Evolutionary conservation across 2,888 invertebrate species (phyloP).

Genomic region (Diogma glabrata): DNA sequence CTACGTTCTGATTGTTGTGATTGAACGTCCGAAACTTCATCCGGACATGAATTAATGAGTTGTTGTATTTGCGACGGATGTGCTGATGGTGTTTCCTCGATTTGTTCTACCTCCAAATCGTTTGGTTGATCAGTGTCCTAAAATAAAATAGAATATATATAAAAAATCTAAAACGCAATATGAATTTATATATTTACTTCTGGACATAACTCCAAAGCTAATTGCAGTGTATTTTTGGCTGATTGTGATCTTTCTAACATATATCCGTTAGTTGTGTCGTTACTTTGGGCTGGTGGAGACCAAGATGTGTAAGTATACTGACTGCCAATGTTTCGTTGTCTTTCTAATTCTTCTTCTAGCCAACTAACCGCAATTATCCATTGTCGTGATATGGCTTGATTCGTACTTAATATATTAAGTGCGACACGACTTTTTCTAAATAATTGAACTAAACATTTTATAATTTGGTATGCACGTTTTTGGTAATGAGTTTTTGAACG

Average conservation of each 20-base stretch:
- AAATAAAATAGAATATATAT: constrained; percentile 13
- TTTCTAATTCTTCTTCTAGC: constrained; percentile 89
- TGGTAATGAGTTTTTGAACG: constrained; percentile 91
- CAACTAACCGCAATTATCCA: constrained; percentile 86
- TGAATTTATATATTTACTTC: constrained; percentile 40
- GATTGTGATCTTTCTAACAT: constrained; percentile 90
- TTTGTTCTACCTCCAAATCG: constrained; percentile 34
- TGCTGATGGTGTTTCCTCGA: constrained; percentile 26
- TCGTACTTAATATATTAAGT: constrained; percentile 64
- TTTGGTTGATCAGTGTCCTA: constrained; percentile 36
- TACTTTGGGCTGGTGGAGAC: constrained; percentile 90
- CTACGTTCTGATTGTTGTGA: constrained; percentile 2
- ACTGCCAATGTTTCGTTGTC: constrained; percentile 44
- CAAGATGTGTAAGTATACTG: constrained; percentile 80
- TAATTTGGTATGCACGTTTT: constrained; percentile 93
- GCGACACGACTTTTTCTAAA: constrained; percentile 78
- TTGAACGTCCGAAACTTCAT: background rate
- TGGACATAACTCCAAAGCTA: constrained; percentile 64
- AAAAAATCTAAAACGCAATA: background rate
- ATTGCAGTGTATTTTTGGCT: constrained; percentile 75
- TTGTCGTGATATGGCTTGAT: constrained; percentile 68
- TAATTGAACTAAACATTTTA: constrained; percentile 86
- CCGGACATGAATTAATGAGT: background rate
- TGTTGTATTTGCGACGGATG: background rate
- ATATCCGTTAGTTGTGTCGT: constrained; percentile 90